A percentile compares a stretch with the other conserved stretches of the same genome.
These are phyloP conservation scores for Mesopsocus fuscifrons DNA, from an alignment of 2,888 invertebrate genomes.

Conservation along the genomic window DNA sequence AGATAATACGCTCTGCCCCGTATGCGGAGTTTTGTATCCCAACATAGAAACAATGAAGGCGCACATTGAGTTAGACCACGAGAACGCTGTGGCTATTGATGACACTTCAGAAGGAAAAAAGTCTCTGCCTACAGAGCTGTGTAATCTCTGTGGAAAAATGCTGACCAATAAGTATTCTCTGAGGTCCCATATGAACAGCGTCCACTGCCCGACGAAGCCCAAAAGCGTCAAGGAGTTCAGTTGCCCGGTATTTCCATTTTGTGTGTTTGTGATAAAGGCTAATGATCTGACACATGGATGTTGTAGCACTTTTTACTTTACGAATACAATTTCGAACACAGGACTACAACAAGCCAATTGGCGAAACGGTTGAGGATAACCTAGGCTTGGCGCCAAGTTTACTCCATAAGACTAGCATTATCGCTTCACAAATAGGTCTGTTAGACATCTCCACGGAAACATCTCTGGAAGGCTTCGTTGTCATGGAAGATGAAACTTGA, in stretches of 20 bases:
- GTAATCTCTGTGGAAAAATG: conserved; percentile 4
- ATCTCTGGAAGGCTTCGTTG: too few species aligned
- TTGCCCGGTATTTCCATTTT: not conserved
- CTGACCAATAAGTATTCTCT: conserved; percentile 4
- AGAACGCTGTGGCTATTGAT: not conserved
- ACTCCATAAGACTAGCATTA: too few species aligned
- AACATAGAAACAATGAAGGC: not conserved
- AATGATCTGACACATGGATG: too few species aligned
- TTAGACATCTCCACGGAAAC: too few species aligned
- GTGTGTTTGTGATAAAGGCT: too few species aligned
- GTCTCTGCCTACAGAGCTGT: conserved; percentile 5
- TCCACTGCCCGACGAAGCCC: conserved; percentile 3
- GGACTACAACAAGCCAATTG: too few species aligned
- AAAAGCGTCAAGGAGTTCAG: not conserved
- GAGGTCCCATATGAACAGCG: conserved; percentile 3
- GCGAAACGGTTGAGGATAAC: too few species aligned
- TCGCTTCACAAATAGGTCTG: too few species aligned
- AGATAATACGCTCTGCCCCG: not conserved
- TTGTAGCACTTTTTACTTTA: too few species aligned
- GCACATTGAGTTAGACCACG: conserved; percentile 3
- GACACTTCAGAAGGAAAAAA: not conserved
- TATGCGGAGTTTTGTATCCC: not conserved
- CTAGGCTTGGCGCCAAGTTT: too few species aligned
- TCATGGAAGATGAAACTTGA: too few species aligned
- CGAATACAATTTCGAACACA: too few species aligned